A percentile compares a stretch with the other conserved stretches of the same genome.
Evolutionary conservation across 2,797 vertebrate species (phyloP).

Genomic region (Clarias pachynema): DNA sequence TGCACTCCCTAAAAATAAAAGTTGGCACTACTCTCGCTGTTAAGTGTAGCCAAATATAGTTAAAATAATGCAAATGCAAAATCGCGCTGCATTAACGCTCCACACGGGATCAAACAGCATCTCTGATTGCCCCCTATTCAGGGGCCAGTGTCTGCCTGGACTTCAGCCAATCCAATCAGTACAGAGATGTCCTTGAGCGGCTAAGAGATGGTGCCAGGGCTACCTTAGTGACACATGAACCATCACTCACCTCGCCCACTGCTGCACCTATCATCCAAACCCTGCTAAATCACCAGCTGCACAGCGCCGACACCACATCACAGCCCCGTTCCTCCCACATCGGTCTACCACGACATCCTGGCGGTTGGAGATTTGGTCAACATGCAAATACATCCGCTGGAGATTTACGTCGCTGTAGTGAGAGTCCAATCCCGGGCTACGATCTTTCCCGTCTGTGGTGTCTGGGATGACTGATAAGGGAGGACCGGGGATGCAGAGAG

Average conservation of each 20-base stretch:
- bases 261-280: constrained; percentile 46
- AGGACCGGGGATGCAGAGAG: constrained; percentile 15
- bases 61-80: constrained; percentile 5
- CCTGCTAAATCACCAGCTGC: constrained; percentile 47
- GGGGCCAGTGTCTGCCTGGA: constrained; percentile 43
- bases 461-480: constrained; percentile 55
- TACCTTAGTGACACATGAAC: constrained; percentile 62
- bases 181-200: constrained; percentile 67
- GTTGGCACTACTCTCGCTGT: background rate
- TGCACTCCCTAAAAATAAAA: background rate
- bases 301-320: constrained; percentile 34
- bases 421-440: constrained; percentile 39
- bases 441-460: constrained; percentile 29
- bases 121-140: background rate
- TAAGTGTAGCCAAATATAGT: background rate
- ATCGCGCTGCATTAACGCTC: constrained; percentile 20
- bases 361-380: constrained; percentile 25
- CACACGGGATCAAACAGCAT: constrained; percentile 35
- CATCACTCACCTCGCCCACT: constrained; percentile 54
- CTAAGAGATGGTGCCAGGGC: constrained; percentile 60
- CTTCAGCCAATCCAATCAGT: constrained; percentile 64
- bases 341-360: constrained; percentile 31
- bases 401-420: constrained; percentile 39
- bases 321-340: constrained; percentile 1
- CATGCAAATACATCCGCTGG: constrained; percentile 50